Evolutionary conservation across 1,140 invertebrate species (phyloP).

Genomic region (Triops cancriformis): DNA sequence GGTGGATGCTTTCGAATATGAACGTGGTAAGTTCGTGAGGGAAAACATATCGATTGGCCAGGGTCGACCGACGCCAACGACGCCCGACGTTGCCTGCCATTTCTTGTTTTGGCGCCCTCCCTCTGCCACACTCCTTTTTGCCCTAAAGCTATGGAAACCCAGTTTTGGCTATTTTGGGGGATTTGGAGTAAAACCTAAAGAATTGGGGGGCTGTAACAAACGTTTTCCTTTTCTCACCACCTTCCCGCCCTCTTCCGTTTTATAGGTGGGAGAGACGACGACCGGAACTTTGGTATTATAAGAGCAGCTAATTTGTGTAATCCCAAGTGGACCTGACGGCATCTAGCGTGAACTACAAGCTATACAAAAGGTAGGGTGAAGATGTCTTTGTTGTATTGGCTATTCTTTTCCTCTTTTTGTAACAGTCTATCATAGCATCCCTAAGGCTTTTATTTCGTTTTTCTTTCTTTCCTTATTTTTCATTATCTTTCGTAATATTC

Average conservation of each 20-base stretch:
- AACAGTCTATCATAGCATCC: too few species aligned
- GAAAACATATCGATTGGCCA: not conserved
- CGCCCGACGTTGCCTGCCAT: not conserved
- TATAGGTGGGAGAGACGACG: not conserved
- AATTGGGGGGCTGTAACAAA: not conserved
- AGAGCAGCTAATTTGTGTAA: not conserved
- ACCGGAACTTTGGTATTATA: conserved; percentile 10
- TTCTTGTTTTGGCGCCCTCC: not conserved
- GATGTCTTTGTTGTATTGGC: too few species aligned
- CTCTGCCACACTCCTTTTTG: not conserved
- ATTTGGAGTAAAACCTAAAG: not conserved
- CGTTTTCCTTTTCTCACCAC: not conserved
- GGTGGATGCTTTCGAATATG: not conserved
- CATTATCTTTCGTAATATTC: too few species aligned
- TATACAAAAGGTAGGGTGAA: not conserved
- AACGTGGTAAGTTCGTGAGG: not conserved
- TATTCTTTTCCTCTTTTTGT: too few species aligned
- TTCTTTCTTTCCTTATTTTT: too few species aligned
- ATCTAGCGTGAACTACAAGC: not conserved
- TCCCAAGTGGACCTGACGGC: not conserved
- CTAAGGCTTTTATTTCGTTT: too few species aligned
- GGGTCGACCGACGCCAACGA: not conserved
- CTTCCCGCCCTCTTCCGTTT: not conserved
- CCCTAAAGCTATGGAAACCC: not conserved
- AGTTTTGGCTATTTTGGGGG: not conserved